A percentile compares a stretch with the other conserved stretches of the same genome.
Conservation (phyloP, 92 coral and sea anemone species). For the Phymanthus crucifer region DNA sequence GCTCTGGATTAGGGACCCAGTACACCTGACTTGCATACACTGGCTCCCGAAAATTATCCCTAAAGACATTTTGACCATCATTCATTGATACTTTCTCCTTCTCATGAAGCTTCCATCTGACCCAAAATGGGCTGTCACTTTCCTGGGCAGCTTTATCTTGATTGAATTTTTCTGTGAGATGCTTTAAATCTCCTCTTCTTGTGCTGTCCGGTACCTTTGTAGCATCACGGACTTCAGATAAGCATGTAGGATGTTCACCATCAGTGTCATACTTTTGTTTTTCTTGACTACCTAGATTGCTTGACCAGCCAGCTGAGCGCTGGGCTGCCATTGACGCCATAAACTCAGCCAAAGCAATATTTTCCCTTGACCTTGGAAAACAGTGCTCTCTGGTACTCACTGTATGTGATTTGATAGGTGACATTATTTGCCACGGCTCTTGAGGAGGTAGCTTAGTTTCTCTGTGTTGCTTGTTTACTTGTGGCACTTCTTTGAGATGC, state of each 20-base stretch:
- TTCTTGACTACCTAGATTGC: background rate
- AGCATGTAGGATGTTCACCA: background rate
- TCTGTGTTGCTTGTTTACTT: background rate
- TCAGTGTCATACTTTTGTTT: background rate
- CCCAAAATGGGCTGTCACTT: background rate
- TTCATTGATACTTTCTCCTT: background rate
- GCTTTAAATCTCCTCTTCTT: background rate
- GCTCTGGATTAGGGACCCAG: background rate
- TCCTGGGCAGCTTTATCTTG: background rate
- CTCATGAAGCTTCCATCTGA: background rate
- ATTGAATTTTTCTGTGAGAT: background rate
- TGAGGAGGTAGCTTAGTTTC: background rate
- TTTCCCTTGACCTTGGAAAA: conserved; percentile 23
- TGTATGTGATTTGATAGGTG: background rate
- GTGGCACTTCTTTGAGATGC: background rate
- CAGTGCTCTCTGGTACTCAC: conserved; percentile 22
- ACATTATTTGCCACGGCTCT: conserved; percentile 10
- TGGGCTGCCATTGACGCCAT: conserved; percentile 48
- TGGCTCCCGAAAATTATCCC: background rate
- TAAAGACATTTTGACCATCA: background rate
- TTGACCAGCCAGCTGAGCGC: conserved; percentile 32
- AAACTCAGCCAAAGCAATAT: conserved; percentile 41
- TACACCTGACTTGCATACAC: background rate
- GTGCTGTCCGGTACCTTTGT: background rate
- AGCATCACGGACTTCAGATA: background rate